Evolutionary conservation across 2,888 invertebrate species (phyloP).

Genomic region (Trichopria drosophilae): DNA sequence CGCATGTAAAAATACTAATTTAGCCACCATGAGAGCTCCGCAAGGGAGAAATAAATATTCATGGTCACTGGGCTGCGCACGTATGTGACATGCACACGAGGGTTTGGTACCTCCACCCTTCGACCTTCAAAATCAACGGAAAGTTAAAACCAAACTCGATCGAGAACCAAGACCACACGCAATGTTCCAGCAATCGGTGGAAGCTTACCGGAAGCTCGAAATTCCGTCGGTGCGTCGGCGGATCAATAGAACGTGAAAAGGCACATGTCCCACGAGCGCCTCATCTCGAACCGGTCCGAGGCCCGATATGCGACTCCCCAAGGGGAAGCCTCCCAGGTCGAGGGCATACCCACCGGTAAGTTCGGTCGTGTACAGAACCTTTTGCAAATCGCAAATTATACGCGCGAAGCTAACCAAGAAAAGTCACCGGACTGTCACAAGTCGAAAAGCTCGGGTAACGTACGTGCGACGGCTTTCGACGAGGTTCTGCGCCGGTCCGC

Average conservation of each 20-base stretch:
- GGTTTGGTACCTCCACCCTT: no score
- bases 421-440: constrained; percentile 40
- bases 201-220: constrained; percentile 34
- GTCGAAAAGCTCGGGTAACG: constrained; percentile 37
- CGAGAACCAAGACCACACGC: no score
- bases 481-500: constrained; percentile 52
- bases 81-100: no score
- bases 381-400: constrained; percentile 19
- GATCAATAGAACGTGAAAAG: constrained; percentile 53
- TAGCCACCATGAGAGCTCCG: no score
- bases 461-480: constrained; percentile 36
- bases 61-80: no score
- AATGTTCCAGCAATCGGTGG: no score
- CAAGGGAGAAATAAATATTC: no score
- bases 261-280: constrained; percentile 46
- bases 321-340: no score
- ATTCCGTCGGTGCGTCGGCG: constrained; percentile 43
- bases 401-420: constrained; percentile 41
- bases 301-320: constrained; percentile 31
- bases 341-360: no score
- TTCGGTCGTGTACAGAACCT: constrained; percentile 16
- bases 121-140: no score
- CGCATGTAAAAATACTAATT: no score
- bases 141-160: no score
- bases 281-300: constrained; percentile 25